A percentile compares a stretch with the other conserved stretches of the same genome.
Evolutionary conservation across 1,140 invertebrate genomes (phyloP).

Genomic region (Parapsyche elsis): DNA sequence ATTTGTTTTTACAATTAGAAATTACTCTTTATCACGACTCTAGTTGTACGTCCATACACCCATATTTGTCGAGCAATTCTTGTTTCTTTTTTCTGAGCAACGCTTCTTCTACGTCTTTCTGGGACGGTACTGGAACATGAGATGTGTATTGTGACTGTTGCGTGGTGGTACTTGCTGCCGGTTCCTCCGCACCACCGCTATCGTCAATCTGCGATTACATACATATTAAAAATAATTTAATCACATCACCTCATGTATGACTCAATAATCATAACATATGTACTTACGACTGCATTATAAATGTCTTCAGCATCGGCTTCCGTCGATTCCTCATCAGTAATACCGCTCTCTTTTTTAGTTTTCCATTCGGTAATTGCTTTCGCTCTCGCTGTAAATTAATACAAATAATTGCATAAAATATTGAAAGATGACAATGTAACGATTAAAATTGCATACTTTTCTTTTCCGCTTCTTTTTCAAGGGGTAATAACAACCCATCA

Average conservation of each 20-base stretch:
- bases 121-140: slow-evolving; percentile 87
- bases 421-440: neutral
- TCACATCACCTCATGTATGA: neutral
- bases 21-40: slow-evolving; percentile 57
- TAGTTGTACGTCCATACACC: slow-evolving; percentile 64
- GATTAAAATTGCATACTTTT: slow-evolving; percentile 61
- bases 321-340: slow-evolving; percentile 62
- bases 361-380: slow-evolving; percentile 75
- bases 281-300: slow-evolving; percentile 60
- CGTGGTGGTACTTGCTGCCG: slow-evolving; percentile 44
- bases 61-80: slow-evolving; percentile 85
- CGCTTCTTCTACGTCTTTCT: slow-evolving; percentile 90
- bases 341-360: slow-evolving; percentile 70
- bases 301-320: slow-evolving; percentile 68
- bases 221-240: neutral
- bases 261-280: neutral
- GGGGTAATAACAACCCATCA: slow-evolving; percentile 91
- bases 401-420: neutral
- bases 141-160: slow-evolving; percentile 73
- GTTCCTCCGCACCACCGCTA: slow-evolving; percentile 56
- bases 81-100: slow-evolving; percentile 88
- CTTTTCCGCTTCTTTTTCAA: slow-evolving; percentile 87
- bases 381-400: slow-evolving; percentile 67
- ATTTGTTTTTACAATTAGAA: no score
- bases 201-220: slow-evolving; percentile 56